Evolutionary conservation across 1,140 invertebrate genomes (phyloP).

Genomic region (Lepidurus couesii): DNA sequence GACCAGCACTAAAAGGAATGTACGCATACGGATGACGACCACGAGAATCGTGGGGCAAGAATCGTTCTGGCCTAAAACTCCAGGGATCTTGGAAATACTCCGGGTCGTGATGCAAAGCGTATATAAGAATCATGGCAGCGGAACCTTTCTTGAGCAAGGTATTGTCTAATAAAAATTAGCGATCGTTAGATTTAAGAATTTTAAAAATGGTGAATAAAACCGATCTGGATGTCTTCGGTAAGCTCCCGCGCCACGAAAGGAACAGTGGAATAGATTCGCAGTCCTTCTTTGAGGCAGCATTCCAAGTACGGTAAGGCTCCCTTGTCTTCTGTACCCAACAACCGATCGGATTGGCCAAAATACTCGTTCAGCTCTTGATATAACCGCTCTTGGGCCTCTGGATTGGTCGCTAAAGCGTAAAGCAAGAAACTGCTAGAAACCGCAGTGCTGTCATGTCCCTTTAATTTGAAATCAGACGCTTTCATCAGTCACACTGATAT

Average conservation of each 20-base stretch:
- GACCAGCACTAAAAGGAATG: slow-evolving; percentile 79
- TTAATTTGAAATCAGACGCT: slow-evolving; percentile 31
- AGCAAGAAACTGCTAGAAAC: slow-evolving; percentile 45
- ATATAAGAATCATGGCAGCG: slow-evolving; percentile 46
- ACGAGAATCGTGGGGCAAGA: slow-evolving; percentile 52
- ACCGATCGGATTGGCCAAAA: slow-evolving; percentile 25
- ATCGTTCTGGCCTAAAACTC: slow-evolving; percentile 68
- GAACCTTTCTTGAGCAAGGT: slow-evolving; percentile 29
- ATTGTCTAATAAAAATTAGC: slow-evolving; percentile 29
- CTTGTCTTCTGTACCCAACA: slow-evolving; percentile 19
- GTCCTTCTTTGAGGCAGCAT: slow-evolving; percentile 56
- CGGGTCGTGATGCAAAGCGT: slow-evolving; percentile 59
- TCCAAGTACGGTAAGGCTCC: slow-evolving; percentile 55
- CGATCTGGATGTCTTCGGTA: slow-evolving; percentile 44
- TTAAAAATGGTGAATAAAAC: slow-evolving; percentile 37
- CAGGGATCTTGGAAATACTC: slow-evolving; percentile 66
- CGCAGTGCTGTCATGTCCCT: slow-evolving; percentile 55
- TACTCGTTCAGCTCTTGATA: slow-evolving; percentile 38
- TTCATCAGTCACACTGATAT: neutral
- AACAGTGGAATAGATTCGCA: slow-evolving; percentile 58
- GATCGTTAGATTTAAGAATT: neutral
- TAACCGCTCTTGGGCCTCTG: slow-evolving; percentile 46
- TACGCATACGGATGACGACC: slow-evolving; percentile 56
- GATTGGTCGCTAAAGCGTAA: slow-evolving; percentile 45
- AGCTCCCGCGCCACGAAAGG: slow-evolving; percentile 51